Conservation (phyloP, 1,140 invertebrate genomes). For the Rhyzopertha dominica region DNA sequence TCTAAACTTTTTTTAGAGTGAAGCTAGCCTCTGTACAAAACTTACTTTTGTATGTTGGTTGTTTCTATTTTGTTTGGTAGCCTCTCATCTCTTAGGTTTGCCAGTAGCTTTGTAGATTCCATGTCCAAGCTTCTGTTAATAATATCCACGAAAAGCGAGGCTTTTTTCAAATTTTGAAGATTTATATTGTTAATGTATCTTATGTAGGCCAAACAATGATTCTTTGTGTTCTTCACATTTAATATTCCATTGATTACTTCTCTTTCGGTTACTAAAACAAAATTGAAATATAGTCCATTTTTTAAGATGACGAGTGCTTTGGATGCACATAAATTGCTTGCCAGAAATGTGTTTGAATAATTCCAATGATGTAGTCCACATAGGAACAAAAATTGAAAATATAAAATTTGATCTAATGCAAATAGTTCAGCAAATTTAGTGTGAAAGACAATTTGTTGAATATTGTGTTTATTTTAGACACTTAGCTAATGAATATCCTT, state of each 20-base stretch:
- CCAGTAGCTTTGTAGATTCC: constrained; percentile 86
- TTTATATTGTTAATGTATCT: constrained; percentile 98
- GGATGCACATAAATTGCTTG: not conserved
- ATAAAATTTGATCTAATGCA: too few species aligned
- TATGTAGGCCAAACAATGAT: constrained; percentile 93
- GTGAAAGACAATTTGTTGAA: too few species aligned
- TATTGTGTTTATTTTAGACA: too few species aligned
- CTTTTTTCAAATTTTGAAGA: constrained; percentile 89
- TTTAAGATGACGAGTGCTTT: constrained; percentile 7
- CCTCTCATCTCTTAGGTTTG: constrained; percentile 83
- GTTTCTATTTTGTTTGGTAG: constrained; percentile 83
- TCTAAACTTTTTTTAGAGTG: not conserved
- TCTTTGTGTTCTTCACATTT: constrained; percentile 91
- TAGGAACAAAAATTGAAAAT: too few species aligned
- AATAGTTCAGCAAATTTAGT: too few species aligned
- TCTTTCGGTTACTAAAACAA: constrained; percentile 96
- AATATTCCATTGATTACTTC: constrained; percentile 95
- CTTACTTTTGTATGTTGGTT: constrained; percentile 79
- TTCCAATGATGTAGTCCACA: too few species aligned
- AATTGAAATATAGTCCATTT: too few species aligned
- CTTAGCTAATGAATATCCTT: too few species aligned
- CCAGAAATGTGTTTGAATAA: too few species aligned
- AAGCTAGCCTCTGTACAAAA: not conserved
- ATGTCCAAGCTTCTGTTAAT: constrained; percentile 87
- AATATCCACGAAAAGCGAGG: constrained; percentile 92